Conservation (phyloP, 1,140 invertebrate species). For the Euura saliciscinereae region DNA sequence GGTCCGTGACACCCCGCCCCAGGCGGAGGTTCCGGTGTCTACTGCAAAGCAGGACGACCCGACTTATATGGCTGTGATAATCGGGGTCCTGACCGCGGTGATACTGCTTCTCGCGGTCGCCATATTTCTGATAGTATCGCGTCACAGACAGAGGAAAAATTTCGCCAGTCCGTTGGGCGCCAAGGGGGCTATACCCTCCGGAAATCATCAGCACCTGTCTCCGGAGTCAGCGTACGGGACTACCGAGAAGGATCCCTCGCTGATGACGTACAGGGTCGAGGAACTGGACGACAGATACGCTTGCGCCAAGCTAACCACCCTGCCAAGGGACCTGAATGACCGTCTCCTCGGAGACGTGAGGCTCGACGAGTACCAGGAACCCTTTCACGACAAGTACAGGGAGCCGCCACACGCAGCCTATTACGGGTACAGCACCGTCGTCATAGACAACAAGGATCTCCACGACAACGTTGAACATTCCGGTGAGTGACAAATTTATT, state of each 20-base stretch:
- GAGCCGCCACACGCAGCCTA: conserved; percentile 59
- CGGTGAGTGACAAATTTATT: conserved; percentile 38
- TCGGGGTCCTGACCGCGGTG: conserved; percentile 69
- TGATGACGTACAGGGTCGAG: conserved; percentile 57
- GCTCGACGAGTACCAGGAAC: conserved; percentile 62
- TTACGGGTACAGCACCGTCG: conserved; percentile 63
- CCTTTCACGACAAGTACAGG: conserved; percentile 60
- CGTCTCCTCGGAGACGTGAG: conserved; percentile 55
- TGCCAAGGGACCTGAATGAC: conserved; percentile 56
- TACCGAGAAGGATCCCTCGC: conserved; percentile 55
- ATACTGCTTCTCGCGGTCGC: conserved; percentile 65
- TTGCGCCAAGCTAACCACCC: conserved; percentile 52
- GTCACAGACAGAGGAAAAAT: conserved; percentile 65
- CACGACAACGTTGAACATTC: conserved; percentile 59
- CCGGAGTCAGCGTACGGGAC: conserved; percentile 56
- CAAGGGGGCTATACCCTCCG: conserved; percentile 53
- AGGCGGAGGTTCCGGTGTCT: conserved; percentile 53
- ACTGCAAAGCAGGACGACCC: conserved; percentile 61
- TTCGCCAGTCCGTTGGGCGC: conserved; percentile 58
- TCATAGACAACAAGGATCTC: conserved; percentile 61
- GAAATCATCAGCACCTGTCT: conserved; percentile 56
- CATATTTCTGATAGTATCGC: conserved; percentile 66
- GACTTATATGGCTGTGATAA: conserved; percentile 70
- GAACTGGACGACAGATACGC: conserved; percentile 58
- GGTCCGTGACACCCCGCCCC: conserved; percentile 48